phyloP scores from a whole-genome alignment of 2,113 vertebrate genomes.

The Aegithalos caudatus region DNA sequence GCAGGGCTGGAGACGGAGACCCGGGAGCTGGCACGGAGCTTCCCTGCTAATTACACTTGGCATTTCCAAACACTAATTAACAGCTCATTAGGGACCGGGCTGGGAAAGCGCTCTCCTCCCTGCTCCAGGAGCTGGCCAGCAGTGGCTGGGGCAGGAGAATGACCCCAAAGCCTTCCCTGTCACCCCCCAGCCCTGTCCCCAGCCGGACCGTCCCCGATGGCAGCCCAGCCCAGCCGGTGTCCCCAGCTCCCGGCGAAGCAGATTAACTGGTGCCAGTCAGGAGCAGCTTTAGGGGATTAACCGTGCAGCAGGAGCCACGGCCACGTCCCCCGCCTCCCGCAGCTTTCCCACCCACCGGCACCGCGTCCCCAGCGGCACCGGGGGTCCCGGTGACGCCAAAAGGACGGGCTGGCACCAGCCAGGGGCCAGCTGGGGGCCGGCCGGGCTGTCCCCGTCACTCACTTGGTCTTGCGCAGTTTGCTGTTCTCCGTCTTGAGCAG shows the following conservation, averaged over 20 bases:
- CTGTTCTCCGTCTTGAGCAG: conserved; percentile 96
- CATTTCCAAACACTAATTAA: conserved; percentile 27
- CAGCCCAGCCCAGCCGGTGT: not conserved
- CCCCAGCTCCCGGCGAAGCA: not conserved
- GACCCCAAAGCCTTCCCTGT: not conserved
- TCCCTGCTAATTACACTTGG: conserved; percentile 23
- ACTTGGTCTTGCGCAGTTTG: conserved; percentile 95
- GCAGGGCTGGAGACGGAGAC: not conserved
- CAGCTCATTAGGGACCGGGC: conserved; percentile 21
- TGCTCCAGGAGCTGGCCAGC: not conserved
- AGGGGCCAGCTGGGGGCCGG: not conserved
- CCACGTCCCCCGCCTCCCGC: not conserved
- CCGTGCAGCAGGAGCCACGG: not conserved
- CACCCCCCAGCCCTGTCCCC: not conserved
- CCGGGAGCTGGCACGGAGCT: not conserved
- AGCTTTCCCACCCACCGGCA: not conserved
- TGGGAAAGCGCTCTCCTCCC: not conserved
- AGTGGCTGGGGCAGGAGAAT: rapidly evolving
- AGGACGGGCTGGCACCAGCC: not conserved
- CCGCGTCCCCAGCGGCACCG: not conserved
- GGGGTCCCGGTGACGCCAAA: not conserved
- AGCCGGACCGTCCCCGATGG: not conserved
- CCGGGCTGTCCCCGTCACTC: conserved; percentile 20
- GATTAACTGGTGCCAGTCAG: conserved; percentile 31
- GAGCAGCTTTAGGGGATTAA: conserved; percentile 14